Evolutionary conservation across 2,797 vertebrate species (phyloP), one percentile per base, ranked within the genome.

Genomic region (Darevskia mixta): DNA sequence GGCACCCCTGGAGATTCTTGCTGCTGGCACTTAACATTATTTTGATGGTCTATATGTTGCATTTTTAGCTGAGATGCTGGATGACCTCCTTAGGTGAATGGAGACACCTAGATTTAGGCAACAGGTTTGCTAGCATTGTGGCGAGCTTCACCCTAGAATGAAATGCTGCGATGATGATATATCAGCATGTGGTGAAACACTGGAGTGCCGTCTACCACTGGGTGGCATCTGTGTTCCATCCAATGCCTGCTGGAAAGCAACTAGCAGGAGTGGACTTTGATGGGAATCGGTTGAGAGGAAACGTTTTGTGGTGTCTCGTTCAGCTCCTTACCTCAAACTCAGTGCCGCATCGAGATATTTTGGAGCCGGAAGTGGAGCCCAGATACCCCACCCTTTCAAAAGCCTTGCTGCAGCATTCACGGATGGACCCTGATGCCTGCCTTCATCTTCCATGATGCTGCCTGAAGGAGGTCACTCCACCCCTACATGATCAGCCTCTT

Each of bases 191-290:
- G 82, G 2, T 35, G 71, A 45, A 45, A 18, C 38, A 35, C 23
- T 55, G 8, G 20, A 2, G 25, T 38, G 13, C 23, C 11, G 85
- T 61, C 1, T 0, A 90, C 96, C 96, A 96, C 95, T 95, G 95
- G 95, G 95, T 96, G 95, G 95, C 96, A 94, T 95, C 94, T 96
- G 92, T 86, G 95, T 94, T 94, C 94, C 92, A 93, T 8, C 8
- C 43, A 92, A 79, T 85, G 43, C 82, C 81, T 91, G 89, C 55
- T 78, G 81, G 88, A 91, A 92, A 85, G 55, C 91, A 38, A 43
- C 18, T 86, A 71, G 55, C 29, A 90, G 69, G 58, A 69, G 79
- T 92, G 93, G 61, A 76, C 41, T 91, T 90, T 43, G 82, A 3
- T n/a, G 82, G 76, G 55, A 86, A 89, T 83, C 71, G 11, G 11